Base-by-base conservation (phyloP, 2,888 invertebrate species). In the Stomorhina lunata region DNA sequence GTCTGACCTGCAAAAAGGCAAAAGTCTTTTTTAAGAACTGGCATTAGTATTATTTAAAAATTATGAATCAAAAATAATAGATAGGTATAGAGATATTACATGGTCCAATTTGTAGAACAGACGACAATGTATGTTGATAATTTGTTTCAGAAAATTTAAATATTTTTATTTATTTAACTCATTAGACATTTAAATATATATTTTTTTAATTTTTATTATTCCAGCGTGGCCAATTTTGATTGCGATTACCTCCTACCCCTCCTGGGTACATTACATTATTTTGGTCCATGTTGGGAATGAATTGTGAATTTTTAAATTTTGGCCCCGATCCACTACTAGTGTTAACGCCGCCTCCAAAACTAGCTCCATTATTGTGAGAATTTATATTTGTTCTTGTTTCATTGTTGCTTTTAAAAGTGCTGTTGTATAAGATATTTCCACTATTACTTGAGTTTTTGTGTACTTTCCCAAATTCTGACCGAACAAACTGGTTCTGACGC, bases 341-440 rank as follows among this genome's bases (percentile, higher is more conserved):
- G 27, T 55, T 48, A 12, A 50, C 61, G 59, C 29, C 29, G 37
- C 29, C 37, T 50, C 29, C 40, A 7, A 68, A 22, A 22, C 22
- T 45, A 15, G 43, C 3, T 34, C 53, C 43, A 29, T n/a, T 63
- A 63, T 53, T 12, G 17, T 55, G 53, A 29, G 68, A 40, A 68
- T 78, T 76, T 37, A 40, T 37, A 75, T 50, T 61, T 73, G 72
- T 68, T 72, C 72, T 73, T 43, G 53, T 65, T 20, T 81, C 72
- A 66, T 72, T 72, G 37, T 55, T 72, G 43, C 69, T 75, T 53
- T 59, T 82, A 63, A 75, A 68, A 79, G 40, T 69, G 57, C 57
- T 75, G 73, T 79, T 78, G 68, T 73, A 61, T 57, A 63, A 50
- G 69, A 43, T 79, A 78, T 50, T 75, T 65, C 40, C 50, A 9